These are phyloP conservation scores for Drosophila erecta DNA, from an alignment of 1,140 invertebrate species.

Conservation along the genomic window DNA sequence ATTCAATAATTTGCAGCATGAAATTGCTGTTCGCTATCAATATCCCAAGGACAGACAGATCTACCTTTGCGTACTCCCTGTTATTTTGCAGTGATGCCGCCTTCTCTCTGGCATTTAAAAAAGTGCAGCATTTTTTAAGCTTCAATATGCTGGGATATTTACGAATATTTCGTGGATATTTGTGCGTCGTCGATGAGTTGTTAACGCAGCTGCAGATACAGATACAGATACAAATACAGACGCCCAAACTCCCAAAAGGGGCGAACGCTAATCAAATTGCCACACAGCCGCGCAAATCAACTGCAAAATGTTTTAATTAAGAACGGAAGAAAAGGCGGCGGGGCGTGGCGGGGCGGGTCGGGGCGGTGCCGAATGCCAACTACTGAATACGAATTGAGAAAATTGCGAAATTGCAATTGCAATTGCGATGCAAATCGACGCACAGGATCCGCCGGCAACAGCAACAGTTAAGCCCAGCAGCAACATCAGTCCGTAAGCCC, in stretches of 20 bases:
- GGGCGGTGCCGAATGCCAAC: neutral
- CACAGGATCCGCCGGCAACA: slow-evolving; percentile 4
- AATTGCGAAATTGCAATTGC: slow-evolving; percentile 38
- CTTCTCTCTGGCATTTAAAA: neutral
- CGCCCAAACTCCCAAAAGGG: neutral
- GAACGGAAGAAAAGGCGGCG: slow-evolving; percentile 11
- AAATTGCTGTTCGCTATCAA: neutral
- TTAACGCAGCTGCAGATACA: slow-evolving; percentile 8
- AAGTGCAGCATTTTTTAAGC: neutral
- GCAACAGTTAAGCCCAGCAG: slow-evolving; percentile 25
- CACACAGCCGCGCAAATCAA: slow-evolving; percentile 34
- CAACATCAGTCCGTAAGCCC: neutral
- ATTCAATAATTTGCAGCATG: neutral
- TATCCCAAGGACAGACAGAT: neutral
- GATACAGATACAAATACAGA: neutral
- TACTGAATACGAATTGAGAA: neutral
- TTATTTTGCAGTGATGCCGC: neutral
- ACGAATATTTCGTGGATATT: slow-evolving; percentile 21
- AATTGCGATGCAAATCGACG: slow-evolving; percentile 36
- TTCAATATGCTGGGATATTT: neutral
- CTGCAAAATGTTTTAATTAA: slow-evolving; percentile 59
- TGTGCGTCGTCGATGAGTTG: slow-evolving; percentile 15
- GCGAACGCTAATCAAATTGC: slow-evolving; percentile 62
- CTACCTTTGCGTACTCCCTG: neutral
- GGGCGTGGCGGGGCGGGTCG: neutral